A percentile compares a stretch with the other conserved stretches of the same genome.
phyloP scores from a whole-genome alignment of 2,888 invertebrate species.

The Alsophila aescularia region DNA sequence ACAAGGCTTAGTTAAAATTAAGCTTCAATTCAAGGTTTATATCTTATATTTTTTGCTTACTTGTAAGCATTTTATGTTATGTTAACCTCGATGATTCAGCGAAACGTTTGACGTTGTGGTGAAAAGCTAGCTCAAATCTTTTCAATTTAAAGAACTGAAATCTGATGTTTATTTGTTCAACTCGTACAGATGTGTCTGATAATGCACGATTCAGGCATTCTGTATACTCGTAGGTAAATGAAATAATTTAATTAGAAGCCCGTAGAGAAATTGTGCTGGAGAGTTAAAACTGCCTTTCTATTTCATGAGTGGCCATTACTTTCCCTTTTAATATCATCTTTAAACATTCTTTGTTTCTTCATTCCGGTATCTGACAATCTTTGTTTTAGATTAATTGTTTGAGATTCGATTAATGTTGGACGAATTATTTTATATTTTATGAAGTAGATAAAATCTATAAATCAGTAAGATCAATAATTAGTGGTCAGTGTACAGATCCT shows the following conservation, averaged over 20 bases:
- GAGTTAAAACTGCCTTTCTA: slow-evolving; percentile 51
- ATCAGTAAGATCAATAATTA: too few species aligned
- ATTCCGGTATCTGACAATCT: slow-evolving; percentile 28
- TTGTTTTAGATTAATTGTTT: slow-evolving; percentile 29
- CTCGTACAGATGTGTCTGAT: background rate
- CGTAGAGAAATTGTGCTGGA: slow-evolving; percentile 50
- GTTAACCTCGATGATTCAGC: background rate
- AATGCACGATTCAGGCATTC: slow-evolving; percentile 36
- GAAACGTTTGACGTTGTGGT: background rate
- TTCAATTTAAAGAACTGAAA: background rate
- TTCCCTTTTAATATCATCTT: slow-evolving; percentile 49
- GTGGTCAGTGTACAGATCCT: too few species aligned
- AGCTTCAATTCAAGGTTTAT: too few species aligned
- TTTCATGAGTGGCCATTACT: slow-evolving; percentile 47
- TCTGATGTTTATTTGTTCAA: background rate
- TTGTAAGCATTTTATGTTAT: background rate
- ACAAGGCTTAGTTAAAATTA: too few species aligned
- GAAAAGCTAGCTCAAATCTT: background rate
- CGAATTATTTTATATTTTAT: slow-evolving; percentile 15
- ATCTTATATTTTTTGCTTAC: too few species aligned
- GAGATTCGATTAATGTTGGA: slow-evolving; percentile 27
- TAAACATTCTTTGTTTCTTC: slow-evolving; percentile 39
- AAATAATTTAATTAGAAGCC: slow-evolving; percentile 66
- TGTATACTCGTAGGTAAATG: slow-evolving; percentile 48
- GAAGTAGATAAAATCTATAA: too few species aligned